Percentiles rank a stretch among this genome's conserved stretches.
phyloP scores from a whole-genome alignment of 2,797 vertebrate genomes.

The Diceros bicornis region DNA sequence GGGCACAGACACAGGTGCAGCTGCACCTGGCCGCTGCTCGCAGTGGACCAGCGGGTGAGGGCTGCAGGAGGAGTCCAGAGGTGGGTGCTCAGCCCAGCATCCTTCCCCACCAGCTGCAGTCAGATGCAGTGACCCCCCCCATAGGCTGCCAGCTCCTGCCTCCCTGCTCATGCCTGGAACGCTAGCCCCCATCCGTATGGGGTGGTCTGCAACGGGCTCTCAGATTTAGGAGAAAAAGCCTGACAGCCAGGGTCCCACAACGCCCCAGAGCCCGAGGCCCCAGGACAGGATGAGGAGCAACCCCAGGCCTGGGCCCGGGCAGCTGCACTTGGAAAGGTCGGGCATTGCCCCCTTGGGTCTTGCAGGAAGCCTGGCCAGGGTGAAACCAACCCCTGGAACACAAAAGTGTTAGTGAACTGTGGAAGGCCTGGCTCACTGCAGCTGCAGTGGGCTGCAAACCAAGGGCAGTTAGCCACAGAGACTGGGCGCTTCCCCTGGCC shows the following conservation, averaged over 20 bases:
- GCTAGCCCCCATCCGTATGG: not conserved
- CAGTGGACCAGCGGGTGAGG: not conserved
- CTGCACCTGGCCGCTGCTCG: not conserved
- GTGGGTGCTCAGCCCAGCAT: not conserved
- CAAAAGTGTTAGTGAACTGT: not conserved
- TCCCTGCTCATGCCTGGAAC: not conserved
- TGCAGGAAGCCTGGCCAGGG: not conserved
- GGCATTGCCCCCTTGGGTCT: not conserved
- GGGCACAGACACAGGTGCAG: no score
- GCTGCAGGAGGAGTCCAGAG: not conserved
- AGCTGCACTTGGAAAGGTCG: not conserved
- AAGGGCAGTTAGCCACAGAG: not conserved
- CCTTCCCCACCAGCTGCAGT: not conserved
- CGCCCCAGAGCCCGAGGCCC: no score
- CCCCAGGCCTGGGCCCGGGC: not conserved
- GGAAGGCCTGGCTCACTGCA: not conserved
- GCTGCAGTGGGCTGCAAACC: not conserved
- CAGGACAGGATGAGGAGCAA: not conserved
- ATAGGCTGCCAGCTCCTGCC: not conserved
- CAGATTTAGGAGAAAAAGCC: not conserved
- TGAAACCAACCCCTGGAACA: not conserved
- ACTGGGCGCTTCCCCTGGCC: not conserved
- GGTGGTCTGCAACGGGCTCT: not conserved
- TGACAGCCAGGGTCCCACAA: not conserved
- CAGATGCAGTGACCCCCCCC: not conserved